phyloP scores from a whole-genome alignment of 2,797 vertebrate species.

The Fistularia tabacaria region DNA sequence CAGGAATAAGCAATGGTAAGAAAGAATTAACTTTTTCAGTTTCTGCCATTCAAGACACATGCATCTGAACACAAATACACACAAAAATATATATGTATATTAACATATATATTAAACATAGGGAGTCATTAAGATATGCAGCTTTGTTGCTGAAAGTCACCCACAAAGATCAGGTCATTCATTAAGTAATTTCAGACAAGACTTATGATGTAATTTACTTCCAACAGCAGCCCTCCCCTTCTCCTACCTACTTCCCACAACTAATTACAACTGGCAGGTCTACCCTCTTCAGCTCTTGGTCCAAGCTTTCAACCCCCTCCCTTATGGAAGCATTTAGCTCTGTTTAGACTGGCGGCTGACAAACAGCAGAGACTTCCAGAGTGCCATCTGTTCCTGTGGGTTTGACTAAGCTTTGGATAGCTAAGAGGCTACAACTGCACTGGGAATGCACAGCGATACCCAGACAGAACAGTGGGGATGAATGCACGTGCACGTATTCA shows the following conservation, averaged over 20 bases:
- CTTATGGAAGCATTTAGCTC: slow-evolving; percentile 52
- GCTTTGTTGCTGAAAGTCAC: background rate
- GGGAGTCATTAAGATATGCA: background rate
- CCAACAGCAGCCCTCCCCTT: slow-evolving; percentile 24
- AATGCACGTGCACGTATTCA: slow-evolving; percentile 17
- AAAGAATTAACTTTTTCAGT: no score
- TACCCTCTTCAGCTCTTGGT: slow-evolving; percentile 34
- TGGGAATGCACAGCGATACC: slow-evolving; percentile 22
- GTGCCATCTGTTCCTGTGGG: slow-evolving; percentile 72
- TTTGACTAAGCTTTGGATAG: slow-evolving; percentile 62
- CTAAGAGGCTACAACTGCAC: slow-evolving; percentile 28
- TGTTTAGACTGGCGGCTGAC: slow-evolving; percentile 60
- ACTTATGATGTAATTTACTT: no score
- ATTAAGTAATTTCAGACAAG: no score
- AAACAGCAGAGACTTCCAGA: slow-evolving; percentile 60
- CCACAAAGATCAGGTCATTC: no score
- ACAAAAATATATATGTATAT: no score
- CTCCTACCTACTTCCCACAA: slow-evolving; percentile 43
- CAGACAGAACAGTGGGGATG: slow-evolving; percentile 13
- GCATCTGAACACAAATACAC: no score
- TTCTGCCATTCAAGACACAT: no score
- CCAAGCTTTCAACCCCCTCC: slow-evolving; percentile 48
- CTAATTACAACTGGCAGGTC: slow-evolving; percentile 63
- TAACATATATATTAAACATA: no score
- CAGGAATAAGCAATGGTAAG: no score